Base-by-base conservation (phyloP, 2,888 invertebrate species). In the Heliconius sara region DNA sequence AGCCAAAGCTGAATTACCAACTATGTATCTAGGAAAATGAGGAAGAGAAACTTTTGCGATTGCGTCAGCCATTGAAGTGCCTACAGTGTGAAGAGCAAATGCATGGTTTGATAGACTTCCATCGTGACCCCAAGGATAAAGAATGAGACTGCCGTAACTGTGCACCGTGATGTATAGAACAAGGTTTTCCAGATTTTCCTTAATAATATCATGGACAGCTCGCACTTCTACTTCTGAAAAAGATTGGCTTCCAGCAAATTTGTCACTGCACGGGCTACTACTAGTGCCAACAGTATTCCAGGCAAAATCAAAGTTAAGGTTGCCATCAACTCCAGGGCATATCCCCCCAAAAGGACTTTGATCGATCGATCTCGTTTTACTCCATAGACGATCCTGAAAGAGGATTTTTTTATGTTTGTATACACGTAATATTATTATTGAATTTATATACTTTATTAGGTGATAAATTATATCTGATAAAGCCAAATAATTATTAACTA, bases 81-180 rank as follows among this genome's bases (percentile, higher is more conserved):
- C 96, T 5, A 96, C 91, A 1, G 85, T 84, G 25, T 95, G 92
- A 0, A 96, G 91, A 74, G 89, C 90, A 0, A 93, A 88, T 12
- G 92, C 93, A 75, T 96, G 95, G 3, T 89, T 88, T 3, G 96
- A 96, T 66, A 95, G 87, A 5, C 89, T 88, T 70, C 91, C 91
- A 30, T 96, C 95, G 82, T 96, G 97, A 2, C 97, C 97, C 96
- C 97, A 97, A 0, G 97, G 96, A 85, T 97, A 97, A 3, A 97
- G 87, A 43, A 97, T 89, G 88, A 96, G 96, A 83, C 96, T 95
- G 16, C 97, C 97, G 85, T 96, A 97, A 25, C 97, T 97, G 87
- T 98, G 98, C 82, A 98, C 92, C 0, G 97, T 96, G 16, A 98
- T 86, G 88, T 97, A 98, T 81, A 97, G 91, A 76, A 96, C 95